Conservation (phyloP, 2,888 invertebrate genomes). For the Agrochola lychnidis region DNA sequence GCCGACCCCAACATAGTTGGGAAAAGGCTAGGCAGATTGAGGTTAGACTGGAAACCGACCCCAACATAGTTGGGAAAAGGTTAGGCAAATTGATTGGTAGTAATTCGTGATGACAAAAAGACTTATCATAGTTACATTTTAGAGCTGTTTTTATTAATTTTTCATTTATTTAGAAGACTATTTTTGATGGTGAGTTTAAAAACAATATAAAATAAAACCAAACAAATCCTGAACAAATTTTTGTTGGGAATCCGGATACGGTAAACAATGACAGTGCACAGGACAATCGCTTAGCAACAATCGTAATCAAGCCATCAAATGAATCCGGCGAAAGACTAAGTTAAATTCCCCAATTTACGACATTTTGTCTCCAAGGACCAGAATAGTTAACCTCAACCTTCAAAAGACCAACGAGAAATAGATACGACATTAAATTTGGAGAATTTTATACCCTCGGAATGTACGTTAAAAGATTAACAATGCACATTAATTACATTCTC, state of each 20-base stretch:
- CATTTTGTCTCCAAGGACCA: slow-evolving; percentile 7
- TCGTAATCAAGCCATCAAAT: background rate
- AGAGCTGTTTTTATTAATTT: background rate
- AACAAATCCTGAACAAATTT: background rate
- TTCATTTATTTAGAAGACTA: background rate
- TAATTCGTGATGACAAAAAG: background rate
- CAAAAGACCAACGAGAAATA: slow-evolving; percentile 21
- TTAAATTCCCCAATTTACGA: background rate
- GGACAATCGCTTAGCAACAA: background rate
- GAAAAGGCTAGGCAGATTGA: no score
- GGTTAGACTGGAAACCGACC: no score
- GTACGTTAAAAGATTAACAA: slow-evolving; percentile 34
- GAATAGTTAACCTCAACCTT: slow-evolving; percentile 36
- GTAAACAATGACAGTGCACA: background rate
- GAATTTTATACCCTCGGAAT: slow-evolving; percentile 16
- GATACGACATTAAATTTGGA: slow-evolving; percentile 1
- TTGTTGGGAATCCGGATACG: background rate
- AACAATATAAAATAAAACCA: background rate
- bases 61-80: no score
- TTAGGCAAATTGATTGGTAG: no score
- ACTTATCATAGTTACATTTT: no score
- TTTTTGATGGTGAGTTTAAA: background rate
- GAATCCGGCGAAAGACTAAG: background rate
- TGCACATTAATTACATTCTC: slow-evolving; percentile 42
- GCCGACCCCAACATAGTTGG: no score